Conservation (phyloP, 2,797 vertebrate species). For the Pogonophryne albipinna region DNA sequence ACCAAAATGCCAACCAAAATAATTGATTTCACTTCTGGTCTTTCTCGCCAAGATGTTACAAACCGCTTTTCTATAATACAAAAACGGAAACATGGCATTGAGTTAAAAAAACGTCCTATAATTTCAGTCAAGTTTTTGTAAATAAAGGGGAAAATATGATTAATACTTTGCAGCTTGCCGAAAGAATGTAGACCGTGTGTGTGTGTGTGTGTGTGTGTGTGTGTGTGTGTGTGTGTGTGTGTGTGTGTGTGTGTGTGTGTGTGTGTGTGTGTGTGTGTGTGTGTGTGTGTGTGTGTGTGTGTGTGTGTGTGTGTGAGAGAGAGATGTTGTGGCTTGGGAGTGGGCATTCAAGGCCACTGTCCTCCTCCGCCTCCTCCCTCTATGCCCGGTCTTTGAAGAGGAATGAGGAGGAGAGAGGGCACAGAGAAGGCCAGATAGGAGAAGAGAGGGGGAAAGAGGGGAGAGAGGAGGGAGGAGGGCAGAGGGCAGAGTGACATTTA, state of each 20-base stretch:
- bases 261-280: slow-evolving; percentile 16
- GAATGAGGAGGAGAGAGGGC: slow-evolving; percentile 67
- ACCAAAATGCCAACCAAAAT: too few relatives aligned
- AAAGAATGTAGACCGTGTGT: slow-evolving; percentile 21
- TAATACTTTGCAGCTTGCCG: not conserved
- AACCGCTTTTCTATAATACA: too few relatives aligned
- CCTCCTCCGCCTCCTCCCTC: slow-evolving; percentile 42
- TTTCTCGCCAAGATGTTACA: too few relatives aligned
- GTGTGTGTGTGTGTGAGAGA: slow-evolving; percentile 29
- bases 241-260: slow-evolving; percentile 34
- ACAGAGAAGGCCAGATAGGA: slow-evolving; percentile 68
- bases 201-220: slow-evolving; percentile 14
- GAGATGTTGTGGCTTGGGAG: slow-evolving; percentile 72
- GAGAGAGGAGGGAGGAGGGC: slow-evolving; percentile 28
- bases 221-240: slow-evolving; percentile 22
- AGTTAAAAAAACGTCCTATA: too few relatives aligned
- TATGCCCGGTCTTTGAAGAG: slow-evolving; percentile 67
- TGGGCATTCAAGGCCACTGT: slow-evolving; percentile 72
- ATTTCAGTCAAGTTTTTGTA: not conserved
- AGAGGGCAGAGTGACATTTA: slow-evolving; percentile 80
- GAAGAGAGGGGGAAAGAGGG: slow-evolving; percentile 40
- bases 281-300: slow-evolving; percentile 22
- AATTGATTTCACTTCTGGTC: too few relatives aligned
- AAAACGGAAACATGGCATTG: too few relatives aligned
- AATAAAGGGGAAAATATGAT: not conserved